phyloP scores from a whole-genome alignment of 2,113 vertebrate genomes.

The Prietella phreatophila region DNA sequence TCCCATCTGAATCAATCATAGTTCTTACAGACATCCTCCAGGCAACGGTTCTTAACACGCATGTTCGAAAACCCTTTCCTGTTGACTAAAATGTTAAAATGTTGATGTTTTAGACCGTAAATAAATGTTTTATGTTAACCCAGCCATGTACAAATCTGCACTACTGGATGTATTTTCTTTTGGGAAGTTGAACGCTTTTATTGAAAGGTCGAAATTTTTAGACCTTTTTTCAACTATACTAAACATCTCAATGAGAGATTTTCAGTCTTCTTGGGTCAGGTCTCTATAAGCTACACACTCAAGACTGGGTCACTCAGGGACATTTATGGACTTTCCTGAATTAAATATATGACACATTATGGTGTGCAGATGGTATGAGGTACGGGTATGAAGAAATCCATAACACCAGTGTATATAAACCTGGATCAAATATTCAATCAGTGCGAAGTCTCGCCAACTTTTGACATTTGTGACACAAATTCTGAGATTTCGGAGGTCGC shows the following conservation, averaged over 20 bases:
- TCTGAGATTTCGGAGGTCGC: background rate
- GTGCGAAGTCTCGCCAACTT: background rate
- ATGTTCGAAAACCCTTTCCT: no score
- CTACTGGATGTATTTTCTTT: no score
- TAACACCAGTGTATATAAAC: background rate
- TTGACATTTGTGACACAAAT: background rate
- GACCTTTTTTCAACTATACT: background rate
- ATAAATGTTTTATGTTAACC: no score
- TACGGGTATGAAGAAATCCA: background rate
- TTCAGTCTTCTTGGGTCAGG: background rate
- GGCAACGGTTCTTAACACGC: no score
- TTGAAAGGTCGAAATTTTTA: background rate
- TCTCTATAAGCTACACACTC: background rate
- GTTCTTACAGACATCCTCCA: no score
- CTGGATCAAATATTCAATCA: background rate
- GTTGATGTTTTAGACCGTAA: no score
- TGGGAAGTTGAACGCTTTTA: no score
- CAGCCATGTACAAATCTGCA: no score
- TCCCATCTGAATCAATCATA: no score
- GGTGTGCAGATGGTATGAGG: background rate
- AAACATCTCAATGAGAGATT: background rate
- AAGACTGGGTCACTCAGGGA: background rate
- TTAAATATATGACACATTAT: background rate
- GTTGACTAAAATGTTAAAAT: no score
- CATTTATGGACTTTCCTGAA: background rate